phyloP scores from a whole-genome alignment of 2,113 vertebrate genomes.

The Clarias batrachus region DNA sequence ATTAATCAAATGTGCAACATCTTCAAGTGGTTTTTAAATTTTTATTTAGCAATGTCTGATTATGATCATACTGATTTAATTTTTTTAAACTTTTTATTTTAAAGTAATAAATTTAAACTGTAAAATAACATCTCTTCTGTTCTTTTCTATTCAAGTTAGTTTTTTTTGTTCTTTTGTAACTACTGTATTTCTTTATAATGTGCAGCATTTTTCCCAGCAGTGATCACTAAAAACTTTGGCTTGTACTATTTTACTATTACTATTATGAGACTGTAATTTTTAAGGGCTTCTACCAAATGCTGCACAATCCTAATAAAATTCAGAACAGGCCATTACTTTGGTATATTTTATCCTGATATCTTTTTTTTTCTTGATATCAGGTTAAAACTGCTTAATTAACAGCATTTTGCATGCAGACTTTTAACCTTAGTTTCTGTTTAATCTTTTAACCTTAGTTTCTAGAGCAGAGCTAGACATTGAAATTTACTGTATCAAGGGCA shows the following conservation, averaged over 20 bases:
- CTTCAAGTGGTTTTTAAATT: too few relatives aligned
- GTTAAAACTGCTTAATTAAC: neutral
- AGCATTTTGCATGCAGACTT: neutral
- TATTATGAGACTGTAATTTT: neutral
- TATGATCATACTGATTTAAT: too few relatives aligned
- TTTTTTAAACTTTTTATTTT: too few relatives aligned
- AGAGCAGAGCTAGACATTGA: neutral
- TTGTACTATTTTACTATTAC: neutral
- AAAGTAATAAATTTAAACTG: too few relatives aligned
- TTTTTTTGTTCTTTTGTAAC: neutral
- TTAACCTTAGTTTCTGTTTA: neutral
- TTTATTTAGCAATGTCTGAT: too few relatives aligned
- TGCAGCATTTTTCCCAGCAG: neutral
- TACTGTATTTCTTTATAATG: neutral
- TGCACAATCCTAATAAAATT: neutral
- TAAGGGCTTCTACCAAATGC: neutral
- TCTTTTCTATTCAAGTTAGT: neutral
- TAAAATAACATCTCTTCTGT: too few relatives aligned
- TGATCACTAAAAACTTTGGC: neutral
- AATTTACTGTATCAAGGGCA: neutral
- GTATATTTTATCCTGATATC: neutral
- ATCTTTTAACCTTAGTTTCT: too few relatives aligned
- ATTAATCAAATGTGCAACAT: too few relatives aligned
- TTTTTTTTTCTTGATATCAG: neutral
- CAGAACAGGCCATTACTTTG: neutral